These are phyloP conservation scores for Drosophila ercepeae DNA, from an alignment of 1,140 invertebrate genomes.

Conservation along the genomic window DNA sequence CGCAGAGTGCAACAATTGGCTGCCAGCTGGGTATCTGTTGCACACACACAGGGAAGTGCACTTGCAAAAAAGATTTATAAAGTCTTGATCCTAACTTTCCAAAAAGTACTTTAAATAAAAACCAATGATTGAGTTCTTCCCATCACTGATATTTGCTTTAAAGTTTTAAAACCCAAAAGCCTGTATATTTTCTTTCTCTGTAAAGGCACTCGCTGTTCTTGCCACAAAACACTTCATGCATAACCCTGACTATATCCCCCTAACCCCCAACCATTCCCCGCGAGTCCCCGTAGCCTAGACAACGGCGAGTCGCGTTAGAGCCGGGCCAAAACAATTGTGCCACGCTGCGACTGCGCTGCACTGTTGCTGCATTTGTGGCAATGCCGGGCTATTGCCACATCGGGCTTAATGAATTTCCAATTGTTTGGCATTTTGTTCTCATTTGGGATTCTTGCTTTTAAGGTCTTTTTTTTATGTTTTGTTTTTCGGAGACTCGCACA, in stretches of 20 bases:
- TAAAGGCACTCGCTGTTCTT: constrained; percentile 30
- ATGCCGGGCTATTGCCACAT: constrained; percentile 39
- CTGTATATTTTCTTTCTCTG: constrained; percentile 8
- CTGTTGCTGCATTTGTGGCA: constrained; percentile 56
- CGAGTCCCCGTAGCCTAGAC: constrained; percentile 52
- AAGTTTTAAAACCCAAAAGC: background rate
- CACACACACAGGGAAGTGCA: constrained; percentile 26
- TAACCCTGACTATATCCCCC: constrained; percentile 52
- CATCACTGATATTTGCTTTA: too few relatives aligned
- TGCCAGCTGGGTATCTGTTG: constrained; percentile 54
- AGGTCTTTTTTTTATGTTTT: constrained; percentile 6
- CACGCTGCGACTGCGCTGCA: constrained; percentile 44
- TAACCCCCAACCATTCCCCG: background rate
- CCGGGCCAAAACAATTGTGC: constrained; percentile 59
- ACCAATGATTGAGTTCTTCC: too few relatives aligned
- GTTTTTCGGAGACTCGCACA: constrained; percentile 56
- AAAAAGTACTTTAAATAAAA: background rate
- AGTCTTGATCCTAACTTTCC: too few relatives aligned
- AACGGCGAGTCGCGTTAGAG: constrained; percentile 26
- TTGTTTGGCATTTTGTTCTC: constrained; percentile 50
- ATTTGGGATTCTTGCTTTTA: constrained; percentile 14
- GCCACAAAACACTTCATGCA: constrained; percentile 74
- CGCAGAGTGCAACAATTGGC: constrained; percentile 65
- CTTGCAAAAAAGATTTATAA: background rate
- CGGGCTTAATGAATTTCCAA: constrained; percentile 74